Conservation (phyloP, 2,888 invertebrate species). For the Dugesia japonica region DNA sequence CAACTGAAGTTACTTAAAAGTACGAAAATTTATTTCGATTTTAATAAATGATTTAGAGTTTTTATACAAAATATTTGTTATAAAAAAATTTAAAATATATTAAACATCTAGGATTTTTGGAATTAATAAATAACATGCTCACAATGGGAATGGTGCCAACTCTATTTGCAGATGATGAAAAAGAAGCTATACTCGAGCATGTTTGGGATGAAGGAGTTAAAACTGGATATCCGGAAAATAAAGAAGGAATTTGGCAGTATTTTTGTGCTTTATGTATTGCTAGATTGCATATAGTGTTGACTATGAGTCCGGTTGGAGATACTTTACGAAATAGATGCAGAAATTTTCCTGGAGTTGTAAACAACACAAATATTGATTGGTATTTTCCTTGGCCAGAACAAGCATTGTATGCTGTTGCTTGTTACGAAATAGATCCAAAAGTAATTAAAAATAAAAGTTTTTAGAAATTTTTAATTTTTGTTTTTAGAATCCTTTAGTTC, state of each 20-base stretch:
- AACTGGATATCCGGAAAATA: conserved; percentile 28
- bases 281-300: conserved; percentile 34
- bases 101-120: conserved; percentile 30
- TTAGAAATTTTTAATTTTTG: no score
- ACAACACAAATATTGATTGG: conserved; percentile 35
- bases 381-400: conserved; percentile 35
- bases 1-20: no score
- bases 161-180: conserved; percentile 35
- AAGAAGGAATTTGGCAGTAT: conserved; percentile 35
- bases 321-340: conserved; percentile 34
- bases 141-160: conserved; percentile 35
- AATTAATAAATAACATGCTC: conserved; percentile 35
- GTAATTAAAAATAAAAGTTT: neutral
- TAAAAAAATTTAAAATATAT: no score
- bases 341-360: conserved; percentile 35
- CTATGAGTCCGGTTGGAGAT: conserved; percentile 35
- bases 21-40: no score
- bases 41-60: no score
- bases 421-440: conserved; percentile 30
- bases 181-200: conserved; percentile 25
- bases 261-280: conserved; percentile 29
- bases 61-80: no score
- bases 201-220: conserved; percentile 29
- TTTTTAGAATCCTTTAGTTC: conserved; percentile 31
- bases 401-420: conserved; percentile 34